Base-by-base conservation (phyloP, 1,140 invertebrate species). In the Coelopa frigida region DNA sequence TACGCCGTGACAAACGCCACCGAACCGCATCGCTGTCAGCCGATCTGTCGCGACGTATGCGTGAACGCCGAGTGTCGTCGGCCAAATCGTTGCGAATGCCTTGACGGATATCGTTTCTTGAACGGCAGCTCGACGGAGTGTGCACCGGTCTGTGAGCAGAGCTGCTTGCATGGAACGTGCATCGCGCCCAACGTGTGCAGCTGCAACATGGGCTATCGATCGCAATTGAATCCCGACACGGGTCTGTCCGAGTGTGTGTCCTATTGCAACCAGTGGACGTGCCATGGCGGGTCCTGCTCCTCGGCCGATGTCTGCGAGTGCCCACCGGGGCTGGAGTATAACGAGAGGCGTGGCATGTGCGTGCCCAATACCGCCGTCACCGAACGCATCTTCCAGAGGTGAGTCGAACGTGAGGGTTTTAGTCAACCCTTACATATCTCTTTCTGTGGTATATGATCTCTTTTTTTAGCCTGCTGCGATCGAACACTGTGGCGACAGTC, bases 111-210 rank as follows among this genome's bases (percentile, higher is more conserved):
- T 48, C 35, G 24, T 12, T 70, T 59, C 36, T 49, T 77, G 17
- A 27, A 56, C 3, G 65, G 62, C 26, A 73, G 76, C 46, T 51
- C 55, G 45, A 67, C 45, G 3, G 58, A 72, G 14, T 79, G 78
- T 52, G 43, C 66, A 6, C 75, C 79, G 6, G 53, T 72, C 3
- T 82, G 80, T 54, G 70, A 74, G 3, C 68, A 73, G 14, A 72
- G 74, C 0, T 82, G 81, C 48, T 59, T 70, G 7, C 74, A 80
- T 54, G 78, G 78, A 1, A 62, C 73, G 7, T 81, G 78, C 52
- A 72, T 73, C 4, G 69, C 58, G 2, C 74, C 74, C 3, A 70
- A 76, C 52, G 58, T 70, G 15, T 78, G 73, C 45, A 62, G 66
- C 11, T 78, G 76, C 48, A 64, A 74, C n/a, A 46, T 35, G 1